Base-by-base conservation (phyloP, 2,113 vertebrate genomes). In the Serinus canaria region DNA sequence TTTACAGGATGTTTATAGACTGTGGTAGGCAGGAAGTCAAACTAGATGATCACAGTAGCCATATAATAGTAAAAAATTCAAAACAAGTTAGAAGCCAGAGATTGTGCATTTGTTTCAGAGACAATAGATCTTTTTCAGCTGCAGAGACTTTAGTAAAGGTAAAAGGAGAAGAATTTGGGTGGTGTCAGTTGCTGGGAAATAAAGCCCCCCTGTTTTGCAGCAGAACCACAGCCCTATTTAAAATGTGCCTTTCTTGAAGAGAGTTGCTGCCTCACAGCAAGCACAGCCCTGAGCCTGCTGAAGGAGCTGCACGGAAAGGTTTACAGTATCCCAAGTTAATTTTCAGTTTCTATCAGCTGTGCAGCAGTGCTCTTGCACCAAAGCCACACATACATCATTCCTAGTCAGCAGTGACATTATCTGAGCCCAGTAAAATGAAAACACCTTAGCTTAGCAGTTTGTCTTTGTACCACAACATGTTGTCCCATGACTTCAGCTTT, bases 1-100 rank as follows among this genome's bases (percentile, higher is more conserved):
- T 97, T 97, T 91, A 95, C 94, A 95, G 96, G 95, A 97, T 95
- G 96, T 97, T 97, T 97, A 96, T 95, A 93, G 89, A 92, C 41
- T 9, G 2, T 17, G 44, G 41, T 12, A 68, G 92, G 79, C 92
- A 96, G 94, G 95, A 95, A 95, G 89, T 53, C 27, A 21, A 73
- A 92, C 87, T 87, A 87, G 91, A 96, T 94, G 95, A 95, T 92
- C 93, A 95, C 84, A 95, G 69, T 35, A 89, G 77, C 55, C 67
- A n/a, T 74, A 80, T 73, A 95, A 91, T 76, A 90, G 68, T 75
- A 86, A 88, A 93, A 94, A 94, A 81, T 90, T 81, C 92, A 96
- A 96, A 97, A 96, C 92, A 93, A 94, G 68, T 63, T 81, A 83
- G 44, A 92, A 96, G 95, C 94, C 96, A 96, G 85, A 92, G 83